phyloP scores from a whole-genome alignment of 2,888 invertebrate species.

The Sinohyriopsis cumingii region DNA sequence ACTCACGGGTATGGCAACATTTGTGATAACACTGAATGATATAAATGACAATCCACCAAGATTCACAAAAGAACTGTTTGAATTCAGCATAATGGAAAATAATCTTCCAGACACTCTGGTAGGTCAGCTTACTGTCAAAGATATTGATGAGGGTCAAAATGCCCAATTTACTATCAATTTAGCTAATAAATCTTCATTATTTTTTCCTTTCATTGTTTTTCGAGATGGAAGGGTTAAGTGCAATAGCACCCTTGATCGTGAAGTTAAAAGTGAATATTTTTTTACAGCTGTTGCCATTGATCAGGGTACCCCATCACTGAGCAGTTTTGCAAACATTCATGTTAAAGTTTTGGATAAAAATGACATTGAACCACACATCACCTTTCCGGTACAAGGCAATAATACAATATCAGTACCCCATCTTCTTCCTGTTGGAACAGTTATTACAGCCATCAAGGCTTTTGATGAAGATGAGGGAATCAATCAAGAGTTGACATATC shows the following conservation, averaged over 20 bases:
- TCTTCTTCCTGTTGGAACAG: conserved; percentile 42
- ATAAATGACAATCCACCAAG: conserved; percentile 58
- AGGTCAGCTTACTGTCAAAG: conserved; percentile 50
- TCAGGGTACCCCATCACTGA: conserved; percentile 38
- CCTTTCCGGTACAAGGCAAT: conserved; percentile 54
- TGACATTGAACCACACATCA: conserved; percentile 61
- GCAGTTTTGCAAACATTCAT: conserved; percentile 35
- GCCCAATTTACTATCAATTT: conserved; percentile 35
- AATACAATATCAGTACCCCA: conserved; percentile 52
- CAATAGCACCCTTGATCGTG: conserved; percentile 37
- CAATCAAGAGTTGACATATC: conserved; percentile 55
- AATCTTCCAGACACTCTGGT: conserved; percentile 40
- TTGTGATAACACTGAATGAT: conserved; percentile 51
- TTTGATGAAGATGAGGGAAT: conserved; percentile 54
- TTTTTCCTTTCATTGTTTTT: conserved; percentile 38
- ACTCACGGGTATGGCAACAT: conserved; percentile 46
- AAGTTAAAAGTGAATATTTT: conserved; percentile 30
- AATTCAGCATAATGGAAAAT: conserved; percentile 52
- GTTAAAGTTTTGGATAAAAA: conserved; percentile 60
- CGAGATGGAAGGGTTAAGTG: conserved; percentile 44
- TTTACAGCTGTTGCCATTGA: conserved; percentile 43
- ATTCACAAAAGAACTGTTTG: conserved; percentile 48
- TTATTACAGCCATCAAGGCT: conserved; percentile 53
- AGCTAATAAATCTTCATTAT: conserved; percentile 45
- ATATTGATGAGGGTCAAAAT: conserved; percentile 55